Evolutionary conservation across 2,113 vertebrate species (phyloP), one percentile per base, ranked within the genome.

Genomic region (Aphelocoma coerulescens): DNA sequence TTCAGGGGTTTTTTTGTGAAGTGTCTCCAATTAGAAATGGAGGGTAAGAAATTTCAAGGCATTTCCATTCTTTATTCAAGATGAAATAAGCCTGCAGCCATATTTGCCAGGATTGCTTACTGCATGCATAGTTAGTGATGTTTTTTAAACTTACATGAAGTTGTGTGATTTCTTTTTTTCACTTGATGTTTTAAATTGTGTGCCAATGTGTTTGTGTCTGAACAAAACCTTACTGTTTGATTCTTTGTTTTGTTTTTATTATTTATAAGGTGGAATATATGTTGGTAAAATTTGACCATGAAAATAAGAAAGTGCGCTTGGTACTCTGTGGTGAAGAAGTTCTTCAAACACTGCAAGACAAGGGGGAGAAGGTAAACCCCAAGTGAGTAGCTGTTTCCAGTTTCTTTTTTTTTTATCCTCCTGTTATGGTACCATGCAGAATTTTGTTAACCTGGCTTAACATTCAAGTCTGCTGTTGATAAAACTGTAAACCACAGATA

Each of bases 201-300:
- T 61, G 22, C 32, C 23, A 12, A 0, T 16, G 2, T 74, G 13
- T 92, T 63, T 59, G 17, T 57, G 20, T 41, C 16, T 43, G 63
- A 88, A 27, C n/a, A 90, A 77, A 88, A 48, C 58, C 13, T 81
- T 67, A 44, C 18, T 12, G 22, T 86, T 43, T 89, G 32, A 43
- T 48, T 51, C 11, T 20, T 91, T 82, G 9, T 18, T 78, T 77
- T 91, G 32, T 8, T 54, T 87, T 94, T 93, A 5, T 95, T 93
- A 65, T 83, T 90, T 96, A 72, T 75, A 85, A 99, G 99, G 99
- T 99, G 72, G 99, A 99, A 85, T 99, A 99, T 97, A 99, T 99
- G 99, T 94, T 99, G 95, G 98, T 99, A 71, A 98, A 99, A 78
- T 98, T 99, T 92, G 99, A 99, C 90, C 98, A 99, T 77, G 98